Evolutionary conservation across 2,113 vertebrate genomes (phyloP), one percentile per base, ranked within the genome.

Genomic region (Microtus oregoni): DNA sequence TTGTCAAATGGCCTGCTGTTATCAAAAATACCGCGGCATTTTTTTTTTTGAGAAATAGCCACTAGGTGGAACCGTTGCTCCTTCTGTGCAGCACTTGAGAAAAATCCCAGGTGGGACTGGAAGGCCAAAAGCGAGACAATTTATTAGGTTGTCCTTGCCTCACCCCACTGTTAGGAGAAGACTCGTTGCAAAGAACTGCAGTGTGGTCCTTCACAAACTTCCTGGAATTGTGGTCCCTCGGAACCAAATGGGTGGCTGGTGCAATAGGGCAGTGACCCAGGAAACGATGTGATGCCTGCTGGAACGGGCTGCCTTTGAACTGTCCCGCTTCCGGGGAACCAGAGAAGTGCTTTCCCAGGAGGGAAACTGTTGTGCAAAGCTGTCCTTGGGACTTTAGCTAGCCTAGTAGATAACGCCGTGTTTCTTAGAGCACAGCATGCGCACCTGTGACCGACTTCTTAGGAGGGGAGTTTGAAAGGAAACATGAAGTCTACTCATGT

Each of bases 211-310:
- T 52, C 28, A 30, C 61, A 77, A 47, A 67, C 32, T 76, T 47
- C 68, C 81, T 14, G 13, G 70, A 77, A 11, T n/a, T 44, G n/a
- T 30, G n/a, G 90, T 32, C 41, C 86, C 47, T 94, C 68, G 50
- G 13, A 28, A 11, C 58, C 1, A 0, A 50, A 1, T 9, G 20
- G 17, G 70, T 9, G 1, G 22, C 17, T 4, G 3, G 52, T 55
- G 32, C 14, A 0, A 3, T 4, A 58, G 9, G 41, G 35, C 38
- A 3, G 28, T 67, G 72, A 89, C 82, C 82, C 61, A 11, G 68
- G 22, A 5, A 24, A 22, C 41, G 26, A 65, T 58, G 41, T 68
- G 58, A n/a, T 35, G 15, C 52, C 83, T 26, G 9, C 6, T 28
- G 72, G 55, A 78, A 35, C 41, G 3, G 3, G 44, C 55, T 58